Conservation (phyloP, 2,113 vertebrate genomes). For the Gymnogyps californianus region DNA sequence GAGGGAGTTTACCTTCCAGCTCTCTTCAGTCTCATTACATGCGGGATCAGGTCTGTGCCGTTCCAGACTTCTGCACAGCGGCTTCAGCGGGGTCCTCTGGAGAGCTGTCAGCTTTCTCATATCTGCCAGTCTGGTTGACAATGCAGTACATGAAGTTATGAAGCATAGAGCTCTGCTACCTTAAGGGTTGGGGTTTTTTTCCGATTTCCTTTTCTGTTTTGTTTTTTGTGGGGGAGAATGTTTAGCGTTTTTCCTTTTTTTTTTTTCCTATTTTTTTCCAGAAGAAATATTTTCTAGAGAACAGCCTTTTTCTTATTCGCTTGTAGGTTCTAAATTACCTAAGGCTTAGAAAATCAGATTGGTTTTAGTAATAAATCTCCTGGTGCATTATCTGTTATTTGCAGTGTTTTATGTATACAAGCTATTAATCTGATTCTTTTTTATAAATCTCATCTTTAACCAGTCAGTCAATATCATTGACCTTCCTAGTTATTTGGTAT, state of each 20-base stretch:
- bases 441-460: conserved; percentile 25
- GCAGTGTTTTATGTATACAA: background rate
- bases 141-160: conserved; percentile 39
- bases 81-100: conserved; percentile 45
- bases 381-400: conserved; percentile 22
- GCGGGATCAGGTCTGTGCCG: conserved; percentile 66
- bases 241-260: background rate
- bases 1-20: conserved; percentile 42
- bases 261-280: background rate
- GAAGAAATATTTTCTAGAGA: conserved; percentile 25
- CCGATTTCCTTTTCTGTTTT: background rate
- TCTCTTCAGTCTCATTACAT: conserved; percentile 72
- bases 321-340: conserved; percentile 26
- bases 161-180: conserved; percentile 52
- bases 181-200: background rate
- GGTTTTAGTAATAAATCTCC: conserved; percentile 45
- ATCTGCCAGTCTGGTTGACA: conserved; percentile 66
- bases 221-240: background rate
- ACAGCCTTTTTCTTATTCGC: background rate
- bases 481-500: background rate
- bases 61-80: conserved; percentile 70
- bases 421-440: conserved; percentile 11
- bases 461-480: background rate
- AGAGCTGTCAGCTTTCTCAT: conserved; percentile 68
- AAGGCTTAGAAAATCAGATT: conserved; percentile 23